phyloP scores from a whole-genome alignment of 92 coral and sea anemone genomes.

The Bergia sp. region DNA sequence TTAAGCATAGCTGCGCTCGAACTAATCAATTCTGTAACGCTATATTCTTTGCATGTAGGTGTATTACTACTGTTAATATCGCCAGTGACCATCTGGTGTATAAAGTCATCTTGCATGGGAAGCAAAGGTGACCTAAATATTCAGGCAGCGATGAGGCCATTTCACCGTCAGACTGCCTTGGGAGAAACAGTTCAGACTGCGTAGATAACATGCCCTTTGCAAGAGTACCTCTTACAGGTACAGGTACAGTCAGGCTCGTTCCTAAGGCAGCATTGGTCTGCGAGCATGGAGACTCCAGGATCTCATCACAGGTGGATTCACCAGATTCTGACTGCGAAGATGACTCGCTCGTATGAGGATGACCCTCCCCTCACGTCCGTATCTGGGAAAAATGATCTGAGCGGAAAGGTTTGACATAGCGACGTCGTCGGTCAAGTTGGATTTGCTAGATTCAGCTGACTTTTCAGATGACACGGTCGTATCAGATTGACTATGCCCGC shows the following conservation, averaged over 20 bases:
- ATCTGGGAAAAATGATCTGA: too few relatives aligned
- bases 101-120: background rate
- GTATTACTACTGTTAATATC: conserved; percentile 19
- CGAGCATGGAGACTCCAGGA: background rate
- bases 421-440: background rate
- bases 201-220: background rate
- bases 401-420: background rate
- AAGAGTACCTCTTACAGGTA: conserved; percentile 8
- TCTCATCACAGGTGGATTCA: conserved; percentile 1
- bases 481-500: background rate
- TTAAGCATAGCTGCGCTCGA: background rate
- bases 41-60: conserved; percentile 18
- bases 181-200: background rate
- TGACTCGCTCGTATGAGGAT: background rate
- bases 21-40: conserved; percentile 4
- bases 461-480: background rate
- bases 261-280: background rate
- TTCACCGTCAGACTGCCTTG: conserved; percentile 25
- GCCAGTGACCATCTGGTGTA: conserved; percentile 8
- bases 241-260: background rate
- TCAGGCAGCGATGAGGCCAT: conserved; percentile 9
- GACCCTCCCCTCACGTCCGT: too few relatives aligned
- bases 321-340: background rate
- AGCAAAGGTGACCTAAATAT: conserved; percentile 27
- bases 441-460: background rate